Evolutionary conservation across 2,113 vertebrate genomes (phyloP), one percentile per base, ranked within the genome.

Genomic region (Passer domesticus): DNA sequence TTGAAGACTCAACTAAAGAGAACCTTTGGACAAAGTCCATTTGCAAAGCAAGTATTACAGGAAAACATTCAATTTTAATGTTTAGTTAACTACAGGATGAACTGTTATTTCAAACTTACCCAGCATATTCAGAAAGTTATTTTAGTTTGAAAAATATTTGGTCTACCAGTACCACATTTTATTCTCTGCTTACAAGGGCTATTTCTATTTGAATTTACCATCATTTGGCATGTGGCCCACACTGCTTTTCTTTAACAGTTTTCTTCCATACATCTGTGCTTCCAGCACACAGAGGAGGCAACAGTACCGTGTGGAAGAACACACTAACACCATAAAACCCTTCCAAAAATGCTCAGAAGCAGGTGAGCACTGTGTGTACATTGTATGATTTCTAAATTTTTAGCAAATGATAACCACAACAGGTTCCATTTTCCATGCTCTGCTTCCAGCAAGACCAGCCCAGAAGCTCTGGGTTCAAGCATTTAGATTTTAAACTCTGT

Each of bases 141-240:
- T 93, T 93, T 43, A 58, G 75, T 68, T 88, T 63, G 68, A 83
- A 77, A 90, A 93, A 87, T 77, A 81, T 59, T 81, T 84, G 30
- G 43, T 78, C 73, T 81, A 52, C 78, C 77, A 68, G 44, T 60
- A 67, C 37, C n/a, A 83, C 30, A 81, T 77, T 90, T 92, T 24
- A 88, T 67, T 83, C 72, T 66, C 39, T 81, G n/a, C 76, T 90
- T 81, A 46, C 25, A 49, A 63, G 25, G 83, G 46, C 47, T 89
- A 86, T 58, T 93, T 92, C 79, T 74, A 37, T 62, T 59, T 83
- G 47, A 88, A 89, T 86, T 72, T 72, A 68, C 64, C 79, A 93
- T 68, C 31, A 58, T 30, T 35, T 86, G 58, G 43, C 52, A 50
- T 2, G 8, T 31, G 64, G 64, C 64, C 83, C 90, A 46, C 49